A percentile compares a stretch with the other conserved stretches of the same genome.
phyloP scores from a whole-genome alignment of 2,797 vertebrate genomes.

The Coccyzus lansbergi region DNA sequence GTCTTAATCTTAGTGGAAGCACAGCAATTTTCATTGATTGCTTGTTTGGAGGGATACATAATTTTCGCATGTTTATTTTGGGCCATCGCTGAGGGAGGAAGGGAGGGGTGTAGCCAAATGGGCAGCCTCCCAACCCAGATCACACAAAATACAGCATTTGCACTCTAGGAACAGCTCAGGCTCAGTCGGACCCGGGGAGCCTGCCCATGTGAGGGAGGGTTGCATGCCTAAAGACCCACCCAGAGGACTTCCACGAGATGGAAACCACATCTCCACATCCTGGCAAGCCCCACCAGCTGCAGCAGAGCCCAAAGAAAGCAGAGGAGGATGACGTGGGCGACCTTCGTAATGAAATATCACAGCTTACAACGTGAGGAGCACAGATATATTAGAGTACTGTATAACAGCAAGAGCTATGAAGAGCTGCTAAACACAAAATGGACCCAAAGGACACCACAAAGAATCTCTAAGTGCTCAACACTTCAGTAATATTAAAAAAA shows the following conservation, averaged over 20 bases:
- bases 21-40: slow-evolving; percentile 28
- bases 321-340: accelerated
- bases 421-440: not conserved
- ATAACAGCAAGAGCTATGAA: not conserved
- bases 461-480: not conserved
- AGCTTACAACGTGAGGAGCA: accelerated
- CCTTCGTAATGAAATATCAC: accelerated
- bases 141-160: not conserved
- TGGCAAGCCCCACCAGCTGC: not conserved
- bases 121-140: not conserved
- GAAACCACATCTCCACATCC: not conserved
- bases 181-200: not conserved
- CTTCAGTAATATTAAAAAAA: not conserved
- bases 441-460: not conserved
- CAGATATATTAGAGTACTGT: no score
- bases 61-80: slow-evolving; percentile 64
- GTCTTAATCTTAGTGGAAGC: slow-evolving; percentile 45
- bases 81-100: not conserved
- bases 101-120: not conserved
- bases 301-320: not conserved
- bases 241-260: not conserved
- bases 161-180: slow-evolving; percentile 51
- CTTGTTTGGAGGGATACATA: slow-evolving; percentile 17
- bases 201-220: accelerated
- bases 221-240: not conserved